Conservation (phyloP, 2,113 vertebrate genomes). For the Podarcis cretensis region DNA sequence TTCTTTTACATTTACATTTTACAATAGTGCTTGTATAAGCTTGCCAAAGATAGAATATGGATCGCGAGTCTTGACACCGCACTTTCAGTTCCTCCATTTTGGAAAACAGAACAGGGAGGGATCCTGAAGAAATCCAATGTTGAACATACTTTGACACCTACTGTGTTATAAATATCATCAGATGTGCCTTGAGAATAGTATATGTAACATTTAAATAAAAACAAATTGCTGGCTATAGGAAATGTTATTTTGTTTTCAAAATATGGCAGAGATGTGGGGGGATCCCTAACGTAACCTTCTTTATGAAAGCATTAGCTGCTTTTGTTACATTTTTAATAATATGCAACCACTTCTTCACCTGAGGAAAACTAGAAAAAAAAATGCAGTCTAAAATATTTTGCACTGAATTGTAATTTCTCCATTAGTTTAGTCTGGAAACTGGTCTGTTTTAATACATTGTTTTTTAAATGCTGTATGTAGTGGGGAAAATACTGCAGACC, state of each 20-base stretch:
- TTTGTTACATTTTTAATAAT: constrained; percentile 98
- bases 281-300: constrained; percentile 86
- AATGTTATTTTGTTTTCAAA: constrained; percentile 90
- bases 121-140: constrained; percentile 85
- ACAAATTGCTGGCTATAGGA: constrained; percentile 94
- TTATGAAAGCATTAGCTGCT: constrained; percentile 98
- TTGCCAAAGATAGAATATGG: constrained; percentile 99
- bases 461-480: constrained; percentile 87
- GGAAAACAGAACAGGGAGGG: constrained; percentile 89
- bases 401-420: constrained; percentile 97
- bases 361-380: constrained; percentile 88
- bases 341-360: constrained; percentile 99
- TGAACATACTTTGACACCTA: constrained; percentile 87
- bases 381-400: constrained; percentile 95
- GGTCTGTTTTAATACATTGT: constrained; percentile 89
- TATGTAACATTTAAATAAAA: constrained; percentile 92
- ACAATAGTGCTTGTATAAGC: constrained; percentile 98
- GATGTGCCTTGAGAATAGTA: constrained; percentile 99
- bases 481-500: constrained; percentile 80
- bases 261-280: constrained; percentile 81
- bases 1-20: constrained; percentile 88
- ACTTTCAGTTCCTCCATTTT: constrained; percentile 91
- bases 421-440: constrained; percentile 94
- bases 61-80: constrained; percentile 92
- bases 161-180: constrained; percentile 95